Base-by-base conservation (phyloP, 2,113 vertebrate genomes). In the Chloropsis hardwickii region DNA sequence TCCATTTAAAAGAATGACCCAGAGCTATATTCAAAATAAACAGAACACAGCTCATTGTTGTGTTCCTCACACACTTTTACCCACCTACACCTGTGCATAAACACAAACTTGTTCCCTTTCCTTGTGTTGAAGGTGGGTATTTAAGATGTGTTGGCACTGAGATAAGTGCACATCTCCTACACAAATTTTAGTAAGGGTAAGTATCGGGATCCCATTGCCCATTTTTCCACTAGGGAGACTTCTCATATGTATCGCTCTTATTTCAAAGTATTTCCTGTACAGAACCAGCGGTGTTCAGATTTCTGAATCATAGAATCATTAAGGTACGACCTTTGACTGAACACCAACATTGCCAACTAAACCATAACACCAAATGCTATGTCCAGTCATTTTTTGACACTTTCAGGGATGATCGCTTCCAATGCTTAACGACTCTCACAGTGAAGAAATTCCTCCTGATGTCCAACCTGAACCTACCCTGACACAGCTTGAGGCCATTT, bases 271-370 rank as follows among this genome's bases (percentile, higher is more conserved):
- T 65, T 50, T 51, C 3, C 44, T 65, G 4, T 28, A 40, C 13
- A 61, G 29, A 39, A 39, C 6, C 15, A 70, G 6, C 11, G 15
- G 7, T 24, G 54, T 40, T 71, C 35, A 79, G 13, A 58, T 39
- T 67, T 64, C 29, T 1, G 51, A 57, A 33, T 44, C 5, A 29
- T 10, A 29, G 24, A 40, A 53, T 25, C 16, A 22, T 47, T 67
- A 18, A 40, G 5, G 14, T 53, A n/a, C 24, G 35, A 35, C 9
- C 5, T 67, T 40, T 76, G 39, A 40, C 9, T 0, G 0, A 53
- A 15, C 4, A 31, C 20, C 54, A 35, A 24, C 13, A 27, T 15
- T 67, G n/a, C 4, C 47, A 23, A 5, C 40, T 35, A 35, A 69
- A 19, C 17, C n/a, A 35, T 40, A 40, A 29, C 24, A 47, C 6